A percentile compares a stretch with the other conserved stretches of the same genome.
Conservation (phyloP, 1,140 invertebrate species). For the Drosophila orosa region DNA sequence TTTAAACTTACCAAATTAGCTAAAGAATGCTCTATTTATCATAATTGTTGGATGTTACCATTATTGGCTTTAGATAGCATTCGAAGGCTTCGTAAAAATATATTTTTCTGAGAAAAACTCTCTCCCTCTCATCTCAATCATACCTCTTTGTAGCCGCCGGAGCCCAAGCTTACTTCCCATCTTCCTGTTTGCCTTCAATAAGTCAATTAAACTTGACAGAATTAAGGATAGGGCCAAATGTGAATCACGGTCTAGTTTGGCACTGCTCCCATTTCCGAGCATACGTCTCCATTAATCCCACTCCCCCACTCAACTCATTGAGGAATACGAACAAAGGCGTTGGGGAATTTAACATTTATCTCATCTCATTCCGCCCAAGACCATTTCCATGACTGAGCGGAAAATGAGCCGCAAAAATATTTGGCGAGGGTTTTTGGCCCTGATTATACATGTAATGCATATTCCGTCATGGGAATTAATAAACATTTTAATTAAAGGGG, state of each 20-base stretch:
- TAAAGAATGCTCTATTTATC: too few relatives aligned
- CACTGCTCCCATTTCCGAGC: not conserved
- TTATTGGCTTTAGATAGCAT: too few relatives aligned
- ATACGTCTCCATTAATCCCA: slow-evolving; percentile 10
- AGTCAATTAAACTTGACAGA: slow-evolving; percentile 54
- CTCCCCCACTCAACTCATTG: slow-evolving; percentile 19
- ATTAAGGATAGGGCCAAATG: slow-evolving; percentile 32
- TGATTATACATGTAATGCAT: slow-evolving; percentile 23
- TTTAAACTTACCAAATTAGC: too few relatives aligned
- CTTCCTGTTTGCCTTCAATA: slow-evolving; percentile 19
- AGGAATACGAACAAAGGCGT: slow-evolving; percentile 15
- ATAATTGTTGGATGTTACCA: too few relatives aligned
- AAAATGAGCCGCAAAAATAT: slow-evolving; percentile 22
- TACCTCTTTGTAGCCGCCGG: not conserved
- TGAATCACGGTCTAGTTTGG: slow-evolving; percentile 36
- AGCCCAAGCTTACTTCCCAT: slow-evolving; percentile 1
- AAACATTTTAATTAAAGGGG: slow-evolving; percentile 71
- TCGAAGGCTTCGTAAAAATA: too few relatives aligned
- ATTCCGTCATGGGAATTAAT: slow-evolving; percentile 58
- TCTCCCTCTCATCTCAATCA: not conserved
- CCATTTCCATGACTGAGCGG: slow-evolving; percentile 29
- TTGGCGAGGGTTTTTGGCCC: slow-evolving; percentile 2
- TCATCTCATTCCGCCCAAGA: slow-evolving; percentile 16
- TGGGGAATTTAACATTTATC: slow-evolving; percentile 27
- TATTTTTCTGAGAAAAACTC: too few relatives aligned